These are phyloP conservation scores for Acyrthosiphon pisum DNA, from an alignment of 1,140 invertebrate species.

Conservation along the genomic window DNA sequence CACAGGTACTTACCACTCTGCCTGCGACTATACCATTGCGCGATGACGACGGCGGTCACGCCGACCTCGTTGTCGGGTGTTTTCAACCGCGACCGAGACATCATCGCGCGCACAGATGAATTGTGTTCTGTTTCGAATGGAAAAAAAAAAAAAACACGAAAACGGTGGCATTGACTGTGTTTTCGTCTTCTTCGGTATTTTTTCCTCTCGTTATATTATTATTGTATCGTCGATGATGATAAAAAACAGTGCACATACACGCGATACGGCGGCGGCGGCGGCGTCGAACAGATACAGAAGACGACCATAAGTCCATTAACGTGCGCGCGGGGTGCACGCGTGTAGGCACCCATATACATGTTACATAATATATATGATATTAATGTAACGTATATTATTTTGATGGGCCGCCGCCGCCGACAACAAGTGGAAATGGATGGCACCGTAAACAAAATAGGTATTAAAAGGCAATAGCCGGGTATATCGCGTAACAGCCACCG, in stretches of 20 bases:
- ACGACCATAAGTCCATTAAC: neutral
- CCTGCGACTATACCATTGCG: no score
- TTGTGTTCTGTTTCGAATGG: neutral
- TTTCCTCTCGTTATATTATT: neutral
- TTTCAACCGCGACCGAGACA: constrained; percentile 42
- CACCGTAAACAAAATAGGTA: neutral
- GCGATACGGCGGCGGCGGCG: neutral
- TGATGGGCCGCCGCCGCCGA: constrained; percentile 35
- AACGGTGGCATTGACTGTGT: constrained; percentile 35
- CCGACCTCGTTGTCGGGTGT: constrained; percentile 5
- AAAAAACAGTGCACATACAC: neutral
- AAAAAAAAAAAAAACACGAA: neutral
- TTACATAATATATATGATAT: constrained; percentile 9
- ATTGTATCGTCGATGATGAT: neutral
- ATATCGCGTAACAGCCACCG: constrained; percentile 46
- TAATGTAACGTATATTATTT: constrained; percentile 29
- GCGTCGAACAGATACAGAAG: neutral
- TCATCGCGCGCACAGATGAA: constrained; percentile 10
- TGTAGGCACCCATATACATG: neutral
- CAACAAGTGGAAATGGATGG: constrained; percentile 42
- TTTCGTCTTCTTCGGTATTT: constrained; percentile 1
- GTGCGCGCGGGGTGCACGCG: neutral
- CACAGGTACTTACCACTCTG: neutral
- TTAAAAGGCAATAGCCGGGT: neutral
- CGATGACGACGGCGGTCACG: neutral